Percentiles rank a stretch among this genome's conserved stretches.
Evolutionary conservation across 2,888 invertebrate genomes (phyloP).

Genomic region (Endomychus coccineus): DNA sequence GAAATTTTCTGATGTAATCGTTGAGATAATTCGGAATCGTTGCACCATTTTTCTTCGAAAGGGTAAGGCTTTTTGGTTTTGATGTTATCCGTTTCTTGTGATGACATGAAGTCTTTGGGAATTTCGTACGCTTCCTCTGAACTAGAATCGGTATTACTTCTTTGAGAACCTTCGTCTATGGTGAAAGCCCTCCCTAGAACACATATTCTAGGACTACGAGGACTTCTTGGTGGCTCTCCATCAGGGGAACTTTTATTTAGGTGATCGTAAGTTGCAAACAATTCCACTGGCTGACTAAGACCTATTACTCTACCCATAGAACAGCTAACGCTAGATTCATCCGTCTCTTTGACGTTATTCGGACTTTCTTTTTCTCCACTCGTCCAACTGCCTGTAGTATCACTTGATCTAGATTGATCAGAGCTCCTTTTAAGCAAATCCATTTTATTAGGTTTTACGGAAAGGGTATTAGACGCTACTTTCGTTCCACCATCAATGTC

Average conservation of each 20-base stretch:
- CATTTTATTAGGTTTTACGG: constrained; percentile 45
- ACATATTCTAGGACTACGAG: constrained; percentile 40
- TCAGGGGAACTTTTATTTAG: constrained; percentile 44
- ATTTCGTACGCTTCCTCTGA: constrained; percentile 38
- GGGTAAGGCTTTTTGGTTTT: constrained; percentile 40
- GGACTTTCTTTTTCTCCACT: constrained; percentile 70
- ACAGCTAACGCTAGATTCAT: constrained; percentile 69
- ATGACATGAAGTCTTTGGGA: constrained; percentile 36
- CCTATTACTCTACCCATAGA: constrained; percentile 73
- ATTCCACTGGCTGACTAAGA: constrained; percentile 65
- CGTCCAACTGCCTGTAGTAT: constrained; percentile 69
- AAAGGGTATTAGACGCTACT: constrained; percentile 24
- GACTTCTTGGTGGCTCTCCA: constrained; percentile 36
- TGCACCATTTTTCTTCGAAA: constrained; percentile 44
- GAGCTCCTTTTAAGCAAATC: constrained; percentile 60
- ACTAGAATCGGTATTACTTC: constrained; percentile 26
- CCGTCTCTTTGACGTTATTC: constrained; percentile 53
- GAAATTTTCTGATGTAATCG: constrained; percentile 39
- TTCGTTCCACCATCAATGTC: no score
- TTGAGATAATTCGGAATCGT: constrained; percentile 41
- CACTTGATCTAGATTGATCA: constrained; percentile 71
- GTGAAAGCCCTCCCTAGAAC: constrained; percentile 43
- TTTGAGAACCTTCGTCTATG: constrained; percentile 38
- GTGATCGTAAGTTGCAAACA: constrained; percentile 56
- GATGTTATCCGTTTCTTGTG: constrained; percentile 30